Base-by-base conservation (phyloP, 2,888 invertebrate genomes). In the Fragum sueziense region DNA sequence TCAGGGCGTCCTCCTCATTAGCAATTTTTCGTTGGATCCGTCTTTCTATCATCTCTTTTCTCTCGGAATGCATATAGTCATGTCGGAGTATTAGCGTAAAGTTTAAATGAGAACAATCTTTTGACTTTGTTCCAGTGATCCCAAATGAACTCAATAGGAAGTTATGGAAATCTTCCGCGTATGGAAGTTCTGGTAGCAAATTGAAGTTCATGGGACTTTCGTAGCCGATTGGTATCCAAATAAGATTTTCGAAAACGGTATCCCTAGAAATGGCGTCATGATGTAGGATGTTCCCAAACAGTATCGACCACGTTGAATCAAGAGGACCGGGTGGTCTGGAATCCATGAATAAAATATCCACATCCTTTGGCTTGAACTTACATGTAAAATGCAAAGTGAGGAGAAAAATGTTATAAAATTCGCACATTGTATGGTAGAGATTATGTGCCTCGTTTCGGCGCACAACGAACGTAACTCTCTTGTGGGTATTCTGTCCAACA, bases 121-220 rank as follows among this genome's bases (percentile, higher is more conserved):
- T 37, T 2, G 14, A 2, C 59, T 70, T 76, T 9, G 33, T n/a
- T 14, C 62, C 20, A 29, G 27, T 31, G 3, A 81, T 51, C 6
- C 74, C 74, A 59, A 80, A 74, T 4, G 72, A 59, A 2, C 54
- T 22, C 4, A 81, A 31, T 34, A 84, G 76, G 31, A 74, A 79
- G 27, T 74, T 33, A 34, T 74, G 70, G 37, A 84, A 84, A 22
- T 77, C 79, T 1, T 81, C 61, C 3, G 61, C 41, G 34, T 59
- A 74, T 33, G 80, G 79, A 22, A 81, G 27, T 47, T 25, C 34
- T 31, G 14, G 59, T 2, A 84, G 20, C 17, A 51, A 31, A 37
- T 80, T 80, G 29, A 84, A 81, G 57, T 81, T 80, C 27, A 84
- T 25, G 6, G 84, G 84, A 72, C 84, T 84, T 62, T 84, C 80